These are phyloP conservation scores for Noctilio leporinus DNA, from an alignment of 2,113 vertebrate genomes.

Conservation along the genomic window DNA sequence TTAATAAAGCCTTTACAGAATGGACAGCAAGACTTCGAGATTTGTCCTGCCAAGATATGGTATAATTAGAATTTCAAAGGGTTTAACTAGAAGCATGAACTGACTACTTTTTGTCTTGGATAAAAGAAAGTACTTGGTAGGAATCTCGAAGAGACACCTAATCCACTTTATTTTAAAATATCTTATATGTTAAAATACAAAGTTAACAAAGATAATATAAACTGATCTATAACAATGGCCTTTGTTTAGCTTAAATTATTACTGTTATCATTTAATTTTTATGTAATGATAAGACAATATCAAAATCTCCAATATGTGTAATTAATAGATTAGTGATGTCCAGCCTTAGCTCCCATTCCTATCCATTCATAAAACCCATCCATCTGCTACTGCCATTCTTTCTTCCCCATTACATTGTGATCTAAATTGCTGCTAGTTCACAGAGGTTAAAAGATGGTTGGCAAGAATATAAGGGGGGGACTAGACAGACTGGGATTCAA, in stretches of 20 bases:
- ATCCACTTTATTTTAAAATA: conserved; percentile 14
- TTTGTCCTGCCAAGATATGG: conserved; percentile 84
- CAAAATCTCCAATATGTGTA: neutral
- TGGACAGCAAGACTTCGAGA: conserved; percentile 87
- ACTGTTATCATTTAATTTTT: neutral
- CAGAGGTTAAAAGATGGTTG: neutral
- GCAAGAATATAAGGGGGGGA: neutral
- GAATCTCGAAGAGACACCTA: neutral
- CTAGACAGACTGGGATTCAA: neutral
- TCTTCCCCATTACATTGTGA: neutral
- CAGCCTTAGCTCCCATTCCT: neutral
- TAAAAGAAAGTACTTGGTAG: conserved; percentile 1
- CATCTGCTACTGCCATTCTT: neutral
- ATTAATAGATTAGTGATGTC: neutral
- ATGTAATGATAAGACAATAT: neutral
- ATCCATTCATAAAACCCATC: neutral
- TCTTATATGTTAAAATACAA: conserved; percentile 18
- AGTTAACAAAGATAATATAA: neutral
- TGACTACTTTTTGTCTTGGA: neutral
- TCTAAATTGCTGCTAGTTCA: neutral
- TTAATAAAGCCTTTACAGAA: conserved; percentile 79
- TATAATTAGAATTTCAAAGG: conserved; percentile 17
- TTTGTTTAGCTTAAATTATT: conserved; percentile 1
- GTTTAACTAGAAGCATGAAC: neutral
- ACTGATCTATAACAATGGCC: neutral